Evolutionary conservation across 2,113 vertebrate genomes (phyloP), one percentile per base, ranked within the genome.

Genomic region (Calyptomena viridis): DNA sequence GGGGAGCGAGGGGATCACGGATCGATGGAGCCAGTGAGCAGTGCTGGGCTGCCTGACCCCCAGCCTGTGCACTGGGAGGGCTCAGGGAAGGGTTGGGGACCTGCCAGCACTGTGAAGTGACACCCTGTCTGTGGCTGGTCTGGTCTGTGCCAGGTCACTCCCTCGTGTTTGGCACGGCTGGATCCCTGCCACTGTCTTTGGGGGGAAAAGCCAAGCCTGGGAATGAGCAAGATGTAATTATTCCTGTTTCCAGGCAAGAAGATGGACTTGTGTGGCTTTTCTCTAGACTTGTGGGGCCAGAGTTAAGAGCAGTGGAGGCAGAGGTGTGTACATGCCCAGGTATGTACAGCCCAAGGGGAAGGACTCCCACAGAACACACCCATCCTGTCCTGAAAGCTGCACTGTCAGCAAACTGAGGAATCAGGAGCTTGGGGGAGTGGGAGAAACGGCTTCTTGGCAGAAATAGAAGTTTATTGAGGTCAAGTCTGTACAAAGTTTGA

Each of bases 91-190:
- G 37, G 30, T 4, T 33, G 27, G 18, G 63, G 58, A 68, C 21
- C n/a, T 49, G 53, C 58, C 42, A 62, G 47, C 31, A 11, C 5
- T 5, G 23, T 31, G 62, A 21, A 62, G 28, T 28, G 47, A 6
- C 8, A 18, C n/a, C 0, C 3, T 62, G 19, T 25, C 40, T 14
- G 25, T 0, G 1, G 16, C 62, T 35, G 50, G 16, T 24, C 33
- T 20, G 7, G n/a, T 47, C n/a, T 62, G 33, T 66, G 50, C 60
- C 37, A 24, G 50, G 42, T 14, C 14, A 6, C 47, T 27, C 28
- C 0, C 0, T 12, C 0, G 0, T 15, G 17, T 31, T 66, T 30
- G 44, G 37, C 33, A 30, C 4, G 1, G 20, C 30, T 63, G 20
- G 24, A 25, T 37, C 50, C 16, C 35, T 58, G 22, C 14, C 67